A percentile compares a stretch with the other conserved stretches of the same genome.
phyloP scores from a whole-genome alignment of 2,797 vertebrate genomes.

The Amniataba percoides region DNA sequence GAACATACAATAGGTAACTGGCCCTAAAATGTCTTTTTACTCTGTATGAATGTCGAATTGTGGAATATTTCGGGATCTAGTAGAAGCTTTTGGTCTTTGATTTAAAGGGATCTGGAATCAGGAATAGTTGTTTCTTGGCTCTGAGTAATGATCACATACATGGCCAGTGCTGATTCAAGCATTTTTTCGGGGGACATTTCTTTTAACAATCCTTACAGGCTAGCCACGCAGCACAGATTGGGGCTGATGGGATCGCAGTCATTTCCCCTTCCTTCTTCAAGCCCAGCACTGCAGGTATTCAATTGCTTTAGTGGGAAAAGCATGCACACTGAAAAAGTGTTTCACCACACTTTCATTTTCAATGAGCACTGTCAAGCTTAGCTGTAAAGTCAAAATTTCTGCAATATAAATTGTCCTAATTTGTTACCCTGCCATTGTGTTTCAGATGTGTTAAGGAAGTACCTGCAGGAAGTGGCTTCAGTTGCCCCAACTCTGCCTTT shows the following conservation, averaged over 20 bases:
- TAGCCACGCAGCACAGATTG: conserved; percentile 87
- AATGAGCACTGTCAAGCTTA: neutral
- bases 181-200: no score
- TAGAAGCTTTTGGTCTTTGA: neutral
- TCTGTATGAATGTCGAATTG: neutral
- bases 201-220: conserved; percentile 82
- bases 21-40: neutral
- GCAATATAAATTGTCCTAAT: neutral
- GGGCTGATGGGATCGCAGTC: conserved; percentile 90
- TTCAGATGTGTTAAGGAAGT: conserved; percentile 84
- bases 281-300: conserved; percentile 87
- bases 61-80: neutral
- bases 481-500: conserved; percentile 90
- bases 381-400: neutral
- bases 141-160: neutral
- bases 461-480: conserved; percentile 88
- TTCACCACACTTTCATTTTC: neutral
- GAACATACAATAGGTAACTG: no score
- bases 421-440: conserved; percentile 51
- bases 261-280: conserved; percentile 93
- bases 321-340: neutral
- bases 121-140: neutral
- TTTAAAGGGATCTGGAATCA: neutral
- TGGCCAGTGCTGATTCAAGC: neutral
- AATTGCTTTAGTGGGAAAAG: neutral